Evolutionary conservation across 2,797 vertebrate species (phyloP), one percentile per base, ranked within the genome.

Genomic region (Darevskia mixta): DNA sequence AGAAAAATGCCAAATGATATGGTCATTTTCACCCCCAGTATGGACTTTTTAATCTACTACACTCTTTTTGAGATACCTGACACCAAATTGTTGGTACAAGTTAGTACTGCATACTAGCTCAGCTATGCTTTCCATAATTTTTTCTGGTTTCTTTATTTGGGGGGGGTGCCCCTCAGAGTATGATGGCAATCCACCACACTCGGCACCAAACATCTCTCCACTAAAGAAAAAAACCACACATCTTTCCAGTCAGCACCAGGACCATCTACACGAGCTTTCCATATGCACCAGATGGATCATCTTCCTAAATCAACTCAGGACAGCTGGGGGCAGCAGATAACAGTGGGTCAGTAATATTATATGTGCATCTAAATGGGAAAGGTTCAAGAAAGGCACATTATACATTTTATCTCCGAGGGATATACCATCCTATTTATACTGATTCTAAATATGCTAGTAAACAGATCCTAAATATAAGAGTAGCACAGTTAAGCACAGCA

Each of bases 351-450:
- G 64, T 72, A 77, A 82, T 11, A 32, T 58, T 76, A 81, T 77
- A 49, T 25, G 27, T 27, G 0, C 69, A 35, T 83, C 67, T 82
- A 88, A 88, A 82, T 86, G 15, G 38, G 13, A 69, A 83, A 82
- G 49, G 71, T 75, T 6, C 9, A 43, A 6, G 23, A 83, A 85
- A 92, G 43, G 78, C 20, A 45, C 29, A 55, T 2, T 73, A 38
- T 29, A 4, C 29, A 49, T 89, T 90, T 7, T 15, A n/a, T 88
- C 72, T 86, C 78, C 41, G 66, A 89, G 79, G 67, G 25, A 64
- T 17, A 3, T 71, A 32, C 1, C 10, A 10, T 49, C 9, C n/a
- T 87, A 35, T 82, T 76, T 67, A 66, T 81, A 76, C 3, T 11
- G 85, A 86, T 71, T 89, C 89, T 88, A 76, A 32, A 13, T 29